Evolutionary conservation across 2,888 invertebrate species (phyloP).

Genomic region (Tetramorium bicarinatum): DNA sequence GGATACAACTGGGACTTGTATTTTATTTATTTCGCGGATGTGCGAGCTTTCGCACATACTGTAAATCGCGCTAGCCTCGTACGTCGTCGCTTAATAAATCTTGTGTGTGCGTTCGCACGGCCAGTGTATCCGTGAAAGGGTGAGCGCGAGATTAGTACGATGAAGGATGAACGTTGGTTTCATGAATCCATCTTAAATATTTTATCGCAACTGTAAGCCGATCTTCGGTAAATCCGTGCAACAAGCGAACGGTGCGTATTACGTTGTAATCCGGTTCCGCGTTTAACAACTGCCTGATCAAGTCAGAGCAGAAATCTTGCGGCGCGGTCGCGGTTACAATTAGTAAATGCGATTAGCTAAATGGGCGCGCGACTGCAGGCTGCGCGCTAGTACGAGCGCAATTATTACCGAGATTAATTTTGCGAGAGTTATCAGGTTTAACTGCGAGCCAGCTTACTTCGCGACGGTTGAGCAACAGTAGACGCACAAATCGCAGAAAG

Average conservation of each 20-base stretch:
- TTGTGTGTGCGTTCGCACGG: neutral
- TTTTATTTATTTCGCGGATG: slow-evolving; percentile 24
- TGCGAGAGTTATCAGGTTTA: slow-evolving; percentile 67
- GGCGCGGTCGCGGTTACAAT: slow-evolving; percentile 61
- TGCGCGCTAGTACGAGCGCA: slow-evolving; percentile 44
- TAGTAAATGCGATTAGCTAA: slow-evolving; percentile 71
- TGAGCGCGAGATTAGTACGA: neutral
- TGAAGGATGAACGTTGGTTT: slow-evolving; percentile 10
- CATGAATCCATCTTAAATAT: slow-evolving; percentile 28
- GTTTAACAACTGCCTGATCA: slow-evolving; percentile 62
- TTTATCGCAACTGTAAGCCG: neutral
- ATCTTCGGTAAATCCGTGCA: slow-evolving; percentile 29
- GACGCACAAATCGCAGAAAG: slow-evolving; percentile 39
- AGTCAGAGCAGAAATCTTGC: slow-evolving; percentile 66
- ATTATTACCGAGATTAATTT: slow-evolving; percentile 73
- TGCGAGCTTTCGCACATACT: neutral
- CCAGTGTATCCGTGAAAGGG: neutral
- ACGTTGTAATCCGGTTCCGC: slow-evolving; percentile 41
- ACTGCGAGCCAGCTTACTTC: slow-evolving; percentile 61
- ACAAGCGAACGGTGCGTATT: slow-evolving; percentile 45
- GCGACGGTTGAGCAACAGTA: slow-evolving; percentile 47
- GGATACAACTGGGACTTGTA: neutral
- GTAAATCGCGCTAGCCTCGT: neutral
- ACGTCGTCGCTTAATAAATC: slow-evolving; percentile 13
- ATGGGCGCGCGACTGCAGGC: slow-evolving; percentile 63